Base-by-base conservation (phyloP, 2,113 vertebrate genomes). In the Eretmochelys imbricata region DNA sequence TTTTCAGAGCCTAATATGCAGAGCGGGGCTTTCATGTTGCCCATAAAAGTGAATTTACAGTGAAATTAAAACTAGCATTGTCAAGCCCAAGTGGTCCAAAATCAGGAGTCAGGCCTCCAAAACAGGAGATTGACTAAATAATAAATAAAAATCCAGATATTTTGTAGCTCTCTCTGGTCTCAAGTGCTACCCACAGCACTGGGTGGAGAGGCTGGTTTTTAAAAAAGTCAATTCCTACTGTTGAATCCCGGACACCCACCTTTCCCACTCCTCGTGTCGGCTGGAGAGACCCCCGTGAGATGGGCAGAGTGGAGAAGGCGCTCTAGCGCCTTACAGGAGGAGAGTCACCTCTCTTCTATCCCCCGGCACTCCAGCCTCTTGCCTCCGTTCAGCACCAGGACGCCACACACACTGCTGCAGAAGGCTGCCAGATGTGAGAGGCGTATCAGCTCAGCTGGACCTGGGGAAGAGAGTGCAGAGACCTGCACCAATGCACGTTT, bases 11-110 rank as follows among this genome's bases (percentile, higher is more conserved):
- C 22, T 20, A 24, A 20, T 1, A 4, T 1, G 72, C 31, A 38
- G 89, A 82, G 87, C 89, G 65, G 75, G 5, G 80, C 13, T 65
- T 85, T 55, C 80, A 25, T 2, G 24, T 69, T 24, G 13, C n/a
- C 24, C 5, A 5, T 65, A 0, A 3, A 19, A 7, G 29, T 0
- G 35, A 89, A 75, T 27, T 59, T 11, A 8, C 0, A 0, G 83
- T 0, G 8, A 29, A 19, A 17, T 4, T 0, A 9, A 59, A 3
- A 16, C 2, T 1, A 27, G 2, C 14, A 2, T 3, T 4, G 38
- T 0, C 9, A n/a, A 10, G 8, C n/a, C 20, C 3, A 5, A 1
- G 2, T 20, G 25, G 17, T 54, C 27, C 57, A 53, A 91, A 14
- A 25, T 38, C 80, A 80, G 57, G 76, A 76, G 42, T 80, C 86